These are phyloP conservation scores for Gymnocypris eckloni DNA, from an alignment of 2,797 vertebrate genomes.

Conservation along the genomic window DNA sequence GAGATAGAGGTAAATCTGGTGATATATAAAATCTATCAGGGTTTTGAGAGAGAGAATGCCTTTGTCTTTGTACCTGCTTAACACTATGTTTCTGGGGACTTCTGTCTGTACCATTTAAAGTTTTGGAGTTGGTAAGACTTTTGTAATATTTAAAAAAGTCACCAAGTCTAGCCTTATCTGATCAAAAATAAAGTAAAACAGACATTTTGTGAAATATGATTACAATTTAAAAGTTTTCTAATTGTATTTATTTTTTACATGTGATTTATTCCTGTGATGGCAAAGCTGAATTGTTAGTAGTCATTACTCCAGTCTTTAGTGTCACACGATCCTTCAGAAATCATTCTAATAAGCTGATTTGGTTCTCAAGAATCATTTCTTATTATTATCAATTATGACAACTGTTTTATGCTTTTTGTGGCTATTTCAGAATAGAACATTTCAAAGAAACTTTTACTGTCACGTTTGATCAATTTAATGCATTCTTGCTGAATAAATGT, in stretches of 20 bases:
- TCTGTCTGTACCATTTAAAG: neutral
- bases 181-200: neutral
- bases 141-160: no score
- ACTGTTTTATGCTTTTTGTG: neutral
- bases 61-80: neutral
- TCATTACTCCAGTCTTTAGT: neutral
- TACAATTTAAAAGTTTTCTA: no score
- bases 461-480: neutral
- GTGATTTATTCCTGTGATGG: neutral
- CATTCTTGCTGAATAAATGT: neutral
- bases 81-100: neutral
- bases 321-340: neutral
- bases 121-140: neutral
- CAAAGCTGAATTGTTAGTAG: neutral
- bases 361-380: neutral
- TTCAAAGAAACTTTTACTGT: neutral
- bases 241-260: neutral
- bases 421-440: neutral
- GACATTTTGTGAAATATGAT: neutral
- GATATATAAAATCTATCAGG: conserved; percentile 37
- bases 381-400: neutral
- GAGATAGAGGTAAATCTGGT: conserved; percentile 19
- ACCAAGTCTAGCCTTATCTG: neutral
- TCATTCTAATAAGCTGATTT: neutral
- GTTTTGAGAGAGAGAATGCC: conserved; percentile 66